Percentiles rank a stretch among this genome's conserved stretches.
Conservation (phyloP, 2,797 vertebrate species). For the Epinephelus coioides region DNA sequence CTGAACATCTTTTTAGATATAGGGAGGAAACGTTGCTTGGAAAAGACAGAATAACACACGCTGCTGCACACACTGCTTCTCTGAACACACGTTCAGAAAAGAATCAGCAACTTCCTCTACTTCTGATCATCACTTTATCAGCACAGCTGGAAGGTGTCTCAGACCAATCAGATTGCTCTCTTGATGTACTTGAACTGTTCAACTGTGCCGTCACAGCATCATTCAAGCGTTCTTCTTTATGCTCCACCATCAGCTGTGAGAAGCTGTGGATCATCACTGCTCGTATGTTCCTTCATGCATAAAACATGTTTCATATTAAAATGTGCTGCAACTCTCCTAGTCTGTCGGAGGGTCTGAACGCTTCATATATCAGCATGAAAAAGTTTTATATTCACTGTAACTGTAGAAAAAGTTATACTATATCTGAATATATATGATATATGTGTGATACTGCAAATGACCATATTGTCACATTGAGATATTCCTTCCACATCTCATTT, state of each 20-base stretch:
- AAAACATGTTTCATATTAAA: constrained; percentile 48
- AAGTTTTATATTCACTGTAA: neutral
- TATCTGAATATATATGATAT: neutral
- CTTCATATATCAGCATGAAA: neutral
- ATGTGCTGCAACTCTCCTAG: neutral
- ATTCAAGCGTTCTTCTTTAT: neutral
- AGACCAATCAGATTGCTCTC: no score
- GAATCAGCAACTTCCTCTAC: no score
- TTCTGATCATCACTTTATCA: neutral
- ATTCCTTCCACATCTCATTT: neutral
- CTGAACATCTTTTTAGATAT: no score
- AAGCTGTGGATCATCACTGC: neutral
- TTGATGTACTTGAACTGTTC: neutral
- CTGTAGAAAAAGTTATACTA: neutral
- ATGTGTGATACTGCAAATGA: neutral
- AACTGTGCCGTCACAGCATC: neutral
- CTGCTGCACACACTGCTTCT: no score
- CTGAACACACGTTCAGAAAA: no score
- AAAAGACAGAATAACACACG: no score
- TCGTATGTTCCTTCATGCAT: constrained; percentile 41
- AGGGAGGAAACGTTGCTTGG: no score
- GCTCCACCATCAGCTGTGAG: neutral
- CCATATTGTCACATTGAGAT: neutral
- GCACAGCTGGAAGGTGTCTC: neutral
- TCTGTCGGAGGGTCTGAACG: neutral